These are phyloP conservation scores for Anagyrus pseudococci DNA, from an alignment of 2,888 invertebrate genomes.

Conservation along the genomic window DNA sequence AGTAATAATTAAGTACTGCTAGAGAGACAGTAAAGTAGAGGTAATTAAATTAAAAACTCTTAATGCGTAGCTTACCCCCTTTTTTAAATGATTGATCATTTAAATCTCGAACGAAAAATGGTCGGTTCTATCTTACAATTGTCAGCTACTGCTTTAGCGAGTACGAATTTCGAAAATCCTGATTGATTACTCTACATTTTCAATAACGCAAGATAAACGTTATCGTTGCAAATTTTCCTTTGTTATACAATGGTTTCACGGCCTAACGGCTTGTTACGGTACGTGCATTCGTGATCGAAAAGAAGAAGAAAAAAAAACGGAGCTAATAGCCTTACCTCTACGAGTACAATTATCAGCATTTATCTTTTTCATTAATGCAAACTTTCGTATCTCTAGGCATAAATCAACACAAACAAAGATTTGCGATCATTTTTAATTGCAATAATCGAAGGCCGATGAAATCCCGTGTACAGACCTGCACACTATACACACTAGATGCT, in stretches of 20 bases:
- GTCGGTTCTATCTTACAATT: no score
- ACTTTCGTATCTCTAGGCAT: slow-evolving; percentile 4
- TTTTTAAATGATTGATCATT: no score
- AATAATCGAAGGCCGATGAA: slow-evolving; percentile 21
- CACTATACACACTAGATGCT: not conserved
- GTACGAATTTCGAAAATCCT: no score
- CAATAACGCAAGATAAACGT: not conserved
- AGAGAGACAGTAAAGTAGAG: no score
- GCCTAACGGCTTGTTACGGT: not conserved
- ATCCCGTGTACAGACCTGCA: not conserved
- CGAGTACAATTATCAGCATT: slow-evolving; percentile 1
- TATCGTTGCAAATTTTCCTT: slow-evolving; percentile 15
- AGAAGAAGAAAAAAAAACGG: not conserved
- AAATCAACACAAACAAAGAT: slow-evolving; percentile 12
- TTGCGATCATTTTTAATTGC: slow-evolving; percentile 17
- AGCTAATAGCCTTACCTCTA: not conserved
- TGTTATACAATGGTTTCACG: slow-evolving; percentile 19
- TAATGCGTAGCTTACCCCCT: no score
- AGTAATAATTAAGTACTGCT: no score
- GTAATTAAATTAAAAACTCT: no score
- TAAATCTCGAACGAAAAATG: no score
- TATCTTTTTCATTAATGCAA: slow-evolving; percentile 12
- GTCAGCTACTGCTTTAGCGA: no score
- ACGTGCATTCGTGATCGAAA: not conserved
- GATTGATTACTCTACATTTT: no score